Evolutionary conservation across 1,140 invertebrate species (phyloP), one percentile per base, ranked within the genome.

Genomic region (Microplitis demolitor): DNA sequence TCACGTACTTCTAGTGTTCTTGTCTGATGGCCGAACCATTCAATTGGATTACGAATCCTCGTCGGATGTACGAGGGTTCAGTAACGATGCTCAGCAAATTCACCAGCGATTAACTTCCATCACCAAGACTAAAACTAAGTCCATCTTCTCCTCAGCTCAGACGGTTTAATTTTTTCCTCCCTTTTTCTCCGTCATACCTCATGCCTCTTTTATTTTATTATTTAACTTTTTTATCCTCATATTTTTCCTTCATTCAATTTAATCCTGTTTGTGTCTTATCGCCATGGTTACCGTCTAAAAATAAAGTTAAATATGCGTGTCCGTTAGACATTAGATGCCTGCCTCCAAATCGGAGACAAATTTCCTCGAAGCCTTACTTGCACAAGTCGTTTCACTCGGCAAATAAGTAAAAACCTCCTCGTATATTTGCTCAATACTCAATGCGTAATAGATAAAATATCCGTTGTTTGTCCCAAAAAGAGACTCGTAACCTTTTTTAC

Each of bases 21-120:
- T 64, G 50, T 39, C 53, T 56, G 69, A 66, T 58, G 61, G 62
- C 51, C 62, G 62, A 72, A 34, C n/a, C 24, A 45, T 58, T 72
- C 70, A 72, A 72, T 72, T 66, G 70, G 70, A 72, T 72, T 72
- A 72, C 34, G 11, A 50, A 60, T 39, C 63, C 54, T 53, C 50
- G 39, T 63, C 45, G 39, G n/a, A 64, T 72, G 51, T 35, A 70
- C 54, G 24, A 45, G 14, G 58, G 68, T 64, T 53, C 50, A 45
- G 45, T 71, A 63, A 62, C 61, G 62, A 58, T 66, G 34, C n/a
- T 24, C 24, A 35, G 70, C 14, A 66, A 72, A 66, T 66, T 72
- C 63, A 63, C n/a, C 53, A 50, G 51, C 70, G 63, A 72, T 72
- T 72, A 66, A 64, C 70, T 72, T 72, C 60, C 70, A 72, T 72